Conservation (phyloP, 2,888 invertebrate genomes). For the Cephonodes hylas region DNA sequence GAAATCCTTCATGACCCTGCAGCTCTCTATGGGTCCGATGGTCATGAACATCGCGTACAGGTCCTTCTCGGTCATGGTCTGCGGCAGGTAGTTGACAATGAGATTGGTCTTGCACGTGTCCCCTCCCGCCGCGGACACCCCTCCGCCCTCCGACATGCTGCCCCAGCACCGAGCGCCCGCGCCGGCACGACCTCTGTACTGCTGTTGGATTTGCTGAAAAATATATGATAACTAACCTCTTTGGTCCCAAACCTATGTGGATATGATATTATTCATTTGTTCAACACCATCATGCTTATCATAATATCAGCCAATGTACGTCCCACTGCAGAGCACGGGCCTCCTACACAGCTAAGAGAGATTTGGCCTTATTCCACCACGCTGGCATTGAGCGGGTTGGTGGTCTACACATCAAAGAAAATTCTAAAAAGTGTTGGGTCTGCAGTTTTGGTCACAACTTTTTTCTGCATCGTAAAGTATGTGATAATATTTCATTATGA, state of each 20-base stretch:
- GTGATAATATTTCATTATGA: too few relatives aligned
- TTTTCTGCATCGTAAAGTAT: too few relatives aligned
- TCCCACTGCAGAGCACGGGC: too few relatives aligned
- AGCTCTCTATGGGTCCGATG: conserved; percentile 93
- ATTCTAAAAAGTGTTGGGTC: too few relatives aligned
- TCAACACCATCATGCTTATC: too few relatives aligned
- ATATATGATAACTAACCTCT: neutral
- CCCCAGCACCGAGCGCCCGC: conserved; percentile 64
- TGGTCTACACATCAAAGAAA: too few relatives aligned
- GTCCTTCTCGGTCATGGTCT: conserved; percentile 95
- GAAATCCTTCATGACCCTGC: conserved; percentile 94
- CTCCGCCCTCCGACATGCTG: conserved; percentile 75
- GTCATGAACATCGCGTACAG: conserved; percentile 93
- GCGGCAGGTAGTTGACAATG: conserved; percentile 97
- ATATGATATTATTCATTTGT: too few relatives aligned
- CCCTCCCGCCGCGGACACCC: conserved; percentile 66
- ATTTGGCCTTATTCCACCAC: too few relatives aligned
- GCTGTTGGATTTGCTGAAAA: conserved; percentile 76
- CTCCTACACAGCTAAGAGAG: too few relatives aligned
- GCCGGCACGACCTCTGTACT: conserved; percentile 63
- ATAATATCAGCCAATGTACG: too few relatives aligned
- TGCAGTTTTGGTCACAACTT: too few relatives aligned
- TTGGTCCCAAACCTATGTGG: neutral
- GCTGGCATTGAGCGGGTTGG: too few relatives aligned
- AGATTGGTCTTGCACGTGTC: conserved; percentile 87